Percentiles rank a stretch among this genome's conserved stretches.
phyloP scores from a whole-genome alignment of 2,797 vertebrate species.

The Sebastes taczanowskii region DNA sequence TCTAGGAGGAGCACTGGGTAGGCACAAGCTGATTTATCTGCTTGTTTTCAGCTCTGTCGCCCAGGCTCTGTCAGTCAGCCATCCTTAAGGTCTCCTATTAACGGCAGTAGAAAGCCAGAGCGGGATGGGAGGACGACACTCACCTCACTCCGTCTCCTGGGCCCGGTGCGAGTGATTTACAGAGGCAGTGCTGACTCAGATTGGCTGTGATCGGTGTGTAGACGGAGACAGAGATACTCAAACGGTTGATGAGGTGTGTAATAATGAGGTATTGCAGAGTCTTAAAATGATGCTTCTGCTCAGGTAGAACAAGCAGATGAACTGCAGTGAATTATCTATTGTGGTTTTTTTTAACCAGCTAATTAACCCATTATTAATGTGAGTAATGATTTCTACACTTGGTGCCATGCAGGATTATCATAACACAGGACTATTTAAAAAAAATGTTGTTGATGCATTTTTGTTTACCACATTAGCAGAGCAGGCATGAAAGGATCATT shows the following conservation, averaged over 20 bases:
- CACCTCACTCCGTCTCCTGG: constrained; percentile 6
- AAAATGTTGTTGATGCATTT: constrained; percentile 18
- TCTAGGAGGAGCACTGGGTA: constrained; percentile 37
- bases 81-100: constrained; percentile 45
- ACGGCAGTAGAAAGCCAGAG: constrained; percentile 15
- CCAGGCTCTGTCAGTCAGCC: constrained; percentile 62
- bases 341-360: constrained; percentile 11
- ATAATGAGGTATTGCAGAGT: constrained; percentile 18
- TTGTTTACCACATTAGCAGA: constrained; percentile 13
- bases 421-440: constrained; percentile 29
- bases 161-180: constrained; percentile 47
- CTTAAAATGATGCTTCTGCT: background rate
- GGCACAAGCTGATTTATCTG: constrained; percentile 70
- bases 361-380: constrained; percentile 29
- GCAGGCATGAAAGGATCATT: constrained; percentile 50
- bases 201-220: background rate
- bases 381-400: constrained; percentile 15
- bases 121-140: background rate
- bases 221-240: constrained; percentile 25
- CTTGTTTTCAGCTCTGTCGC: constrained; percentile 68
- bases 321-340: background rate
- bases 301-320: background rate
- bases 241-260: constrained; percentile 16
- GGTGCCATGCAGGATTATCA: constrained; percentile 28
- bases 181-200: constrained; percentile 49